Percentiles rank a stretch among this genome's conserved stretches.
Evolutionary conservation across 2,113 vertebrate species (phyloP).

Genomic region (Sebastes schlegelii): DNA sequence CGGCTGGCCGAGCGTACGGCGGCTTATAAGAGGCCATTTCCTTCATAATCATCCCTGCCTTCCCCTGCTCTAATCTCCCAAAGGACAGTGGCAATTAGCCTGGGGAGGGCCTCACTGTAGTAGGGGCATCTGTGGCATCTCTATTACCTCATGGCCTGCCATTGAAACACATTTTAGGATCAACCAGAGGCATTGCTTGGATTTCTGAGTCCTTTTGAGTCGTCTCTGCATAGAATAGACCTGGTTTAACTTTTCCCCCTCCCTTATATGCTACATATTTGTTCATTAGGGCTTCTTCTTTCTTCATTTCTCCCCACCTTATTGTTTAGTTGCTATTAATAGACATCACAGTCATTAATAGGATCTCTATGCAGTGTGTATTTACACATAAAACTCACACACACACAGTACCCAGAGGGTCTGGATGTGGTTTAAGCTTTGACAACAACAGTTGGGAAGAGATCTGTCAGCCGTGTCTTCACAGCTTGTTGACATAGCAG

Average conservation of each 20-base stretch:
- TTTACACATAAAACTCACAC: slow-evolving; percentile 25
- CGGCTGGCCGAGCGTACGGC: slow-evolving; percentile 31
- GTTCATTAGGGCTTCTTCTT: background rate
- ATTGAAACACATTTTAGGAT: slow-evolving; percentile 1
- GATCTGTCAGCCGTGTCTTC: slow-evolving; percentile 39
- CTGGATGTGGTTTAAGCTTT: slow-evolving; percentile 51
- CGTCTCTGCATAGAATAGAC: slow-evolving; percentile 5
- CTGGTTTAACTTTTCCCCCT: background rate
- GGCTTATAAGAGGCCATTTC: slow-evolving; percentile 71
- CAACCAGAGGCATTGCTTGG: background rate
- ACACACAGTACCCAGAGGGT: slow-evolving; percentile 2
- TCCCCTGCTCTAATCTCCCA: slow-evolving; percentile 65
- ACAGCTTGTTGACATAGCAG: slow-evolving; percentile 58
- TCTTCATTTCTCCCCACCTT: slow-evolving; percentile 5
- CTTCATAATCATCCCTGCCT: slow-evolving; percentile 69
- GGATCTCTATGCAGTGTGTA: slow-evolving; percentile 22
- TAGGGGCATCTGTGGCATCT: slow-evolving; percentile 57
- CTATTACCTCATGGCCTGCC: slow-evolving; percentile 51
- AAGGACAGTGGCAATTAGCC: slow-evolving; percentile 63
- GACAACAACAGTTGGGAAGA: slow-evolving; percentile 49
- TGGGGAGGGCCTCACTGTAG: slow-evolving; percentile 33
- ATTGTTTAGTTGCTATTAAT: slow-evolving; percentile 40
- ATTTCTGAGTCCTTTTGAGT: slow-evolving; percentile 1
- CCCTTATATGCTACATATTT: background rate
- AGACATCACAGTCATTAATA: slow-evolving; percentile 20